These are phyloP conservation scores for Stylophora pistillata DNA, from an alignment of 64 coral and sea anemone species.

Conservation along the genomic window DNA sequence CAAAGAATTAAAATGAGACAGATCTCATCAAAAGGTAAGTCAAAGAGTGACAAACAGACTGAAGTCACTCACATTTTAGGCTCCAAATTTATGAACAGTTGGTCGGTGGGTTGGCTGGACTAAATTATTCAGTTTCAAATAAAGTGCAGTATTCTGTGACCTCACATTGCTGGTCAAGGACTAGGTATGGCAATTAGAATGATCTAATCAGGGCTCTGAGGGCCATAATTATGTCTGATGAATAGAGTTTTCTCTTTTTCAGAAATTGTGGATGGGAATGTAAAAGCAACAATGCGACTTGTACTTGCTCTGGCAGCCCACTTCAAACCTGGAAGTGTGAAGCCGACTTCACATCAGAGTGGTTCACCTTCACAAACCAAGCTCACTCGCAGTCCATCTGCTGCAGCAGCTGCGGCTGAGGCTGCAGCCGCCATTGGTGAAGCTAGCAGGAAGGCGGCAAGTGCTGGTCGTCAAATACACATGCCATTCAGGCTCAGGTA, in stretches of 20 bases:
- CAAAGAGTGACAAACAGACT: background rate
- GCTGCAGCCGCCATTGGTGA: conserved; percentile 95
- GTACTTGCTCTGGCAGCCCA: conserved; percentile 94
- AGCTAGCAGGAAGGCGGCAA: conserved; percentile 90
- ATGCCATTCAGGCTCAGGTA: conserved; percentile 41
- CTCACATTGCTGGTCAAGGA: no score
- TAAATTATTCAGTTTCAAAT: no score
- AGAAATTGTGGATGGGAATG: conserved; percentile 94
- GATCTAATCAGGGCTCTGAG: no score
- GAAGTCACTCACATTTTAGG: no score
- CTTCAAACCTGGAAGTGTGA: conserved; percentile 95
- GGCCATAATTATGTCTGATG: no score
- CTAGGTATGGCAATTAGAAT: no score
- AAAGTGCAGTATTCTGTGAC: no score
- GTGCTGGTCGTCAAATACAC: conserved; percentile 73
- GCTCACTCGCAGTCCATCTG: conserved; percentile 79
- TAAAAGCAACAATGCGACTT: conserved; percentile 95
- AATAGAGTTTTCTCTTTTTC: conserved; percentile 13
- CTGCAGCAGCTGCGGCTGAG: conserved; percentile 94
- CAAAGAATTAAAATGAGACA: conserved; percentile 90
- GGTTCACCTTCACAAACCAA: conserved; percentile 38
- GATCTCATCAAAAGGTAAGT: conserved; percentile 81
- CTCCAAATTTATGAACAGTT: no score
- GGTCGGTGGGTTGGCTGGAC: no score
- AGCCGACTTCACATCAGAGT: conserved; percentile 51